These are phyloP conservation scores for Nymphalis urticae DNA, from an alignment of 2,888 invertebrate species.

Conservation along the genomic window DNA sequence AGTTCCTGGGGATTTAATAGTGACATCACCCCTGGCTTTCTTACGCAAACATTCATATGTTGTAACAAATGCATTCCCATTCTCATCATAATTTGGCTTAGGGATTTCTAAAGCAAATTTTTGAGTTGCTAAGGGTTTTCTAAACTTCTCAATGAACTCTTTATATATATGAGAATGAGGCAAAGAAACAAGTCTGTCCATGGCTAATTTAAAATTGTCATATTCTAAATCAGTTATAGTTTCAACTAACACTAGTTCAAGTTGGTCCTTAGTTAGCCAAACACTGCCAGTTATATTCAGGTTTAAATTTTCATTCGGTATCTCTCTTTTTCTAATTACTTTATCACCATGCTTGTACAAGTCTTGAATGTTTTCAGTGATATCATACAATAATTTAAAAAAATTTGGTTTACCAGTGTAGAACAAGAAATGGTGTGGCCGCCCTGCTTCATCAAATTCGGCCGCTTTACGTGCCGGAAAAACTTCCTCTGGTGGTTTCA, in stretches of 20 bases:
- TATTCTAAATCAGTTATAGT: conserved; percentile 85
- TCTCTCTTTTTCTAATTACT: conserved; percentile 83
- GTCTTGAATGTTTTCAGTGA: conserved; percentile 85
- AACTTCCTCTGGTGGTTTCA: conserved; percentile 94
- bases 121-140: conserved; percentile 82
- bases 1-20: conserved; percentile 89
- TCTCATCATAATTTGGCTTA: conserved; percentile 85
- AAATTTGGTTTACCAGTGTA: conserved; percentile 95
- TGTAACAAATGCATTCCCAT: conserved; percentile 87
- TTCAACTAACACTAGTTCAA: conserved; percentile 86
- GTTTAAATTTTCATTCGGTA: conserved; percentile 81
- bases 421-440: conserved; percentile 95
- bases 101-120: conserved; percentile 83
- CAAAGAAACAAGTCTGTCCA: conserved; percentile 86
- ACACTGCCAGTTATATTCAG: conserved; percentile 64
- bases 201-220: conserved; percentile 85
- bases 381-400: conserved; percentile 90
- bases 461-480: conserved; percentile 92
- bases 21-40: conserved; percentile 88
- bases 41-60: conserved; percentile 88
- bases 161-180: conserved; percentile 86
- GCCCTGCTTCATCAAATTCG: conserved; percentile 93
- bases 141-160: conserved; percentile 88
- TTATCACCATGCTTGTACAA: conserved; percentile 87
- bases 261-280: conserved; percentile 85